phyloP scores from a whole-genome alignment of 2,888 invertebrate genomes.

The Deladenus siricidicola region DNA sequence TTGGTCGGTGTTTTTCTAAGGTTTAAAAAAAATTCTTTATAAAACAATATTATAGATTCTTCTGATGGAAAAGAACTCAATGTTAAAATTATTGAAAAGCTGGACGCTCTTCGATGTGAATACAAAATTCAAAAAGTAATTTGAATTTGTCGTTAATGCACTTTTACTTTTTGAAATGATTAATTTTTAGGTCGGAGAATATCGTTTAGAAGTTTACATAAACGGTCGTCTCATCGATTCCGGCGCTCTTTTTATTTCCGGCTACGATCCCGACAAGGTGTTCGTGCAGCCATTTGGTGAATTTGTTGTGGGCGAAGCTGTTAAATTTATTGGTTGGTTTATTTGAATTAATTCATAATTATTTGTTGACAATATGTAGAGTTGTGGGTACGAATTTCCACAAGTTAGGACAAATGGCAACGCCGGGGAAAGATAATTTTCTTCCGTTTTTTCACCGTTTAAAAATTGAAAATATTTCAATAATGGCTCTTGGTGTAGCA shows the following conservation, averaged over 20 bases:
- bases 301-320: slow-evolving; percentile 86
- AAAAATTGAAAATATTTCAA: too few species aligned
- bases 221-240: slow-evolving; percentile 80
- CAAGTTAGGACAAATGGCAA: too few species aligned
- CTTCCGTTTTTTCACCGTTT: too few species aligned
- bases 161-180: not conserved
- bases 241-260: slow-evolving; percentile 83
- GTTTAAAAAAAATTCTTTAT: not conserved
- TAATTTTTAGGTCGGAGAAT: slow-evolving; percentile 60
- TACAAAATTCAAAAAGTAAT: slow-evolving; percentile 16
- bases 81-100: slow-evolving; percentile 9
- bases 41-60: not conserved
- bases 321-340: slow-evolving; percentile 87
- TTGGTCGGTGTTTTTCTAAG: slow-evolving; percentile 58
- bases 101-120: slow-evolving; percentile 18
- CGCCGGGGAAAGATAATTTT: too few species aligned
- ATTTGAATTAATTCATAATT: too few species aligned
- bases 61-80: not conserved
- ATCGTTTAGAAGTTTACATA: slow-evolving; percentile 80
- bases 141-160: not conserved
- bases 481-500: too few species aligned
- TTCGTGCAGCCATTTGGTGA: slow-evolving; percentile 86
- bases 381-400: too few species aligned
- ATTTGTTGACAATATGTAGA: too few species aligned
- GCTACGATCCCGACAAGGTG: slow-evolving; percentile 70